phyloP scores from a whole-genome alignment of 2,113 vertebrate genomes.

The Apaloderma vittatum region DNA sequence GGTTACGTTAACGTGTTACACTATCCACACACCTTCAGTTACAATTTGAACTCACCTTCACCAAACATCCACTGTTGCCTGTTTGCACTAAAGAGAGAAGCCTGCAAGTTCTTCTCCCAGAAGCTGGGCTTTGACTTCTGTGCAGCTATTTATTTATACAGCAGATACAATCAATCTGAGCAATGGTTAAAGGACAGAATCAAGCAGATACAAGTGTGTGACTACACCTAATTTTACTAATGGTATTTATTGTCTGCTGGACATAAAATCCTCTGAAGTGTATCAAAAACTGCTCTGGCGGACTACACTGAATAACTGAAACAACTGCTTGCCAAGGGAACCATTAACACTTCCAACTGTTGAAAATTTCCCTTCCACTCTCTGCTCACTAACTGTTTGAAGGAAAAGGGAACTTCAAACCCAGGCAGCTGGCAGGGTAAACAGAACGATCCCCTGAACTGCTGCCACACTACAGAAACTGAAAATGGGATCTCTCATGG shows the following conservation, averaged over 20 bases:
- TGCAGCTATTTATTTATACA: neutral
- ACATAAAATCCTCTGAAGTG: neutral
- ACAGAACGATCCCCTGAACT: neutral
- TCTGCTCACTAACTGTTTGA: neutral
- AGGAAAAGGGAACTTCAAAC: neutral
- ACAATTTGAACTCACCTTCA: neutral
- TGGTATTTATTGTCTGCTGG: neutral
- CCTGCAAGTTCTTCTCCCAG: neutral
- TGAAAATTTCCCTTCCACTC: neutral
- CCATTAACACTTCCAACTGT: neutral
- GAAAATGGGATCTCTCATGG: neutral
- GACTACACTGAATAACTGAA: neutral
- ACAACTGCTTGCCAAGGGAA: neutral
- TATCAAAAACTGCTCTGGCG: neutral
- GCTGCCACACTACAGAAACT: neutral
- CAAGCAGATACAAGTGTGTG: neutral
- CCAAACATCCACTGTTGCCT: neutral
- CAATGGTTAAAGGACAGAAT: neutral
- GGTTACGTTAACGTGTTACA: neutral
- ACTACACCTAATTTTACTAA: neutral
- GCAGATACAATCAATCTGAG: neutral
- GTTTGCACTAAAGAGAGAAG: neutral
- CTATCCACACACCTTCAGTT: neutral
- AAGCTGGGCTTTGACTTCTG: neutral
- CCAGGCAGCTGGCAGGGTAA: neutral